Base-by-base conservation (phyloP, 2,113 vertebrate genomes). In the Pardalotus punctatus region DNA sequence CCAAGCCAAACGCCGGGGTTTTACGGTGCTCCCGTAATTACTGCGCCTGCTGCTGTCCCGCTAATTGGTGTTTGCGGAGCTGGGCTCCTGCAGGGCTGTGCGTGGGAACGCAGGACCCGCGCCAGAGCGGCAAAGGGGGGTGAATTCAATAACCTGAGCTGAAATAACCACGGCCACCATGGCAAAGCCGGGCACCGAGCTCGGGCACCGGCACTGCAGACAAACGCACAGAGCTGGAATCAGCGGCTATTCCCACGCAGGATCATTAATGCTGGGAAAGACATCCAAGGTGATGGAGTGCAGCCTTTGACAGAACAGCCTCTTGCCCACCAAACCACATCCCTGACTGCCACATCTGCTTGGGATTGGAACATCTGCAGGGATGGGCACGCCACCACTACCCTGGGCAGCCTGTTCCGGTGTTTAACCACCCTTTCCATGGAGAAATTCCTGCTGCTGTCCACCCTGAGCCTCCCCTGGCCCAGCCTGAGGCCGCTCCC, bases 201-300 rank as follows among this genome's bases (percentile, higher is more conserved):
- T 86, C 65, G 45, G 62, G 64, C 43, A 53, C 61, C 36, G 25
- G 18, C 40, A 43, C 12, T 14, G 8, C 12, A 35, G 15, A 31
- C 38, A 66, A 50, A 15, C 0, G 0, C 12, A 3, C 28, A 2
- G 11, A n/a, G 28, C 53, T 11, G 64, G 33, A 57, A 13, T 9
- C n/a, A 21, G 27, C 17, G 43, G 16, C 18, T 36, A 4, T 20
- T 81, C 23, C 58, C 33, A 19, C 17, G 8, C 5, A 31, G 27
- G 20, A 43, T 11, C 33, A 24, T 6, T 24, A 33, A 19, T 12
- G 15, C 1, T 58, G 77, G 60, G 33, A 38, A 45, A 43, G 18
- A 2, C 16, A 23, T 58, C 51, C 23, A 22, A 50, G 22, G 16
- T 19, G 18, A 58, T 5, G 3, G 13, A 57, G 58, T 9, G 3